phyloP scores from a whole-genome alignment of 1,140 invertebrate genomes.

The Trichomalopsis sarcophagae region DNA sequence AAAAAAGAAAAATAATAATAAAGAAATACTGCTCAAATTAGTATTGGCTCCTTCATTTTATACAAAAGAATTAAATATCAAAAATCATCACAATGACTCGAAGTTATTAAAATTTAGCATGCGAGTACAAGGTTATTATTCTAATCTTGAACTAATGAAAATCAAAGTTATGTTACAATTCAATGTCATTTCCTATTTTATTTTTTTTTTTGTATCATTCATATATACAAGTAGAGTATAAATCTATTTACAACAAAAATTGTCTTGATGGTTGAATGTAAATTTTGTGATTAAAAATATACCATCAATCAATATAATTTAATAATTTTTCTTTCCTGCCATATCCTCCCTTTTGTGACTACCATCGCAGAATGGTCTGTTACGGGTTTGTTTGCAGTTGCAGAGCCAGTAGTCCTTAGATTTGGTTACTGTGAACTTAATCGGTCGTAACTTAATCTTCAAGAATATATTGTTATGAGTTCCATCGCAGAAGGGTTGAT shows the following conservation, averaged over 20 bases:
- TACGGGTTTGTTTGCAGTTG: constrained; percentile 97
- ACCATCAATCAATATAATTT: constrained; percentile 35
- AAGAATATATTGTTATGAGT: constrained; percentile 87
- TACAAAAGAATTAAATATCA: constrained; percentile 13
- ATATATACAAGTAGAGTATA: constrained; percentile 44
- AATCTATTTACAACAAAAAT: constrained; percentile 43
- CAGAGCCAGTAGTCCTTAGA: constrained; percentile 98
- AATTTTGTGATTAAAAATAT: constrained; percentile 53
- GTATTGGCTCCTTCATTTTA: constrained; percentile 37
- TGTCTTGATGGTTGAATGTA: constrained; percentile 50
- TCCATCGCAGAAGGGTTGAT: constrained; percentile 96
- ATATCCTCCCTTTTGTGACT: constrained; percentile 85
- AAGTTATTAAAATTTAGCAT: constrained; percentile 23
- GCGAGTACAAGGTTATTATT: constrained; percentile 33
- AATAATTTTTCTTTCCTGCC: not conserved
- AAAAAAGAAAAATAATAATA: constrained; percentile 24
- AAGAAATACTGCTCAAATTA: constrained; percentile 37
- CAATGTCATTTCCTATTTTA: constrained; percentile 49
- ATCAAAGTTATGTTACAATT: constrained; percentile 49
- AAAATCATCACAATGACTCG: constrained; percentile 1
- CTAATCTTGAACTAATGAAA: constrained; percentile 20
- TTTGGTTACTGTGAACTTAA: constrained; percentile 89
- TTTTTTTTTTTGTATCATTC: constrained; percentile 22
- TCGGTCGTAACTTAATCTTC: constrained; percentile 84
- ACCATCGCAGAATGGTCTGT: constrained; percentile 98